A percentile compares a stretch with the other conserved stretches of the same genome.
phyloP scores from a whole-genome alignment of 1,140 invertebrate species.

The Drosophila paulistorum region DNA sequence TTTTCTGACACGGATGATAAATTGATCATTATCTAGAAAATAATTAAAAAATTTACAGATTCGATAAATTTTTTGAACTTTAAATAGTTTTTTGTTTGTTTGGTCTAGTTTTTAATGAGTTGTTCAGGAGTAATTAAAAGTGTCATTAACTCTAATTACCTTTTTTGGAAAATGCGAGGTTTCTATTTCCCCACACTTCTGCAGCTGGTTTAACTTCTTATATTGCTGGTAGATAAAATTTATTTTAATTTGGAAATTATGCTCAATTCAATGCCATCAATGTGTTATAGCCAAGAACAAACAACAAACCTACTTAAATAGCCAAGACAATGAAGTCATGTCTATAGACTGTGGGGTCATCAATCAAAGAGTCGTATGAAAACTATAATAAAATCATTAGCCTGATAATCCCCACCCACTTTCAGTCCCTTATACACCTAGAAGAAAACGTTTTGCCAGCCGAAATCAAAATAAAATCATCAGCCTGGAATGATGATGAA shows the following conservation, averaged over 20 bases:
- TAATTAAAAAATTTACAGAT: no score
- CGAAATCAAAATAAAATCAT: conserved; percentile 79
- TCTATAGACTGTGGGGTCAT: conserved; percentile 36
- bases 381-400: conserved; percentile 81
- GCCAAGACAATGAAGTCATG: conserved; percentile 11
- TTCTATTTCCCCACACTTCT: no score
- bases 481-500: conserved; percentile 75
- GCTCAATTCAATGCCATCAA: conserved; percentile 19
- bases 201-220: no score
- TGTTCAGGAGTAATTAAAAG: not conserved
- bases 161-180: not conserved
- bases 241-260: not conserved
- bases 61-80: no score
- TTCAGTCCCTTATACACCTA: not conserved
- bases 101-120: not conserved
- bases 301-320: conserved; percentile 35
- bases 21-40: not conserved
- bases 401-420: conserved; percentile 59
- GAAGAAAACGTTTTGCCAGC: conserved; percentile 50
- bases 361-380: conserved; percentile 67
- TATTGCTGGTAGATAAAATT: not conserved
- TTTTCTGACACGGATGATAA: no score
- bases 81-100: no score
- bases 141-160: not conserved
- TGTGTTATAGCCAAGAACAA: not conserved